Evolutionary conservation across 2,888 invertebrate genomes (phyloP), one percentile per base, ranked within the genome.

Genomic region (Phortica magna): DNA sequence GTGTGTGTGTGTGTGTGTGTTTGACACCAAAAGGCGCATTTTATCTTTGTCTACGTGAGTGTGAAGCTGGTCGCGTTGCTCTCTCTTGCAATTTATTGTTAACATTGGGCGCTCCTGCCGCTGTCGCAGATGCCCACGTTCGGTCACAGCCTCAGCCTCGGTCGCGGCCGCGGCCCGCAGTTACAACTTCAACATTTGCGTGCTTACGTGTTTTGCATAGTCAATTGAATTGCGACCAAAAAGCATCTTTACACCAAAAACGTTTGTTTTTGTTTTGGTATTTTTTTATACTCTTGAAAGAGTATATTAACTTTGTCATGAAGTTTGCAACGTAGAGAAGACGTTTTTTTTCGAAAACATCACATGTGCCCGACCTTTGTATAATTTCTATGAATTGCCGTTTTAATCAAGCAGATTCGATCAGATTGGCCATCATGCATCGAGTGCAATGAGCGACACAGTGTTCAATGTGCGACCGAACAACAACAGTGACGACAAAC

Each of bases 181-280:
- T 53, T 74, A 48, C 61, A 19, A 39, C 41, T 9, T 41, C 6
- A 17, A 42, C 48, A 14, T 2, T 48, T 48, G 10, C 14, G 48
- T 48, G 31, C 31, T 31, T 84, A 86, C 86, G 85, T 86, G 85
- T 75, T 77, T 73, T 77, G 86, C 83, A 85, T 85, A 78, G 22
- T 10, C 73, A 12, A 9, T 14, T 48, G 14, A 2, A 48, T 14
- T 12, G 10, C 48, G 14, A 71, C 53, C 22, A 53, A 71, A 53
- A n/a, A n/a, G 19, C n/a, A 61, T 31, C 0, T 31, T 31, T n/a
- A n/a, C n/a, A n/a, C n/a, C n/a, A n/a, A n/a, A n/a, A n/a, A n/a
- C n/a, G n/a, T n/a, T n/a, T n/a, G n/a, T n/a, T n/a, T n/a, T n/a
- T n/a, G n/a, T n/a, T n/a, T n/a, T n/a, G n/a, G n/a, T n/a, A n/a